Evolutionary conservation across 1,140 invertebrate genomes (phyloP).

Genomic region (Nasonia longicornis): DNA sequence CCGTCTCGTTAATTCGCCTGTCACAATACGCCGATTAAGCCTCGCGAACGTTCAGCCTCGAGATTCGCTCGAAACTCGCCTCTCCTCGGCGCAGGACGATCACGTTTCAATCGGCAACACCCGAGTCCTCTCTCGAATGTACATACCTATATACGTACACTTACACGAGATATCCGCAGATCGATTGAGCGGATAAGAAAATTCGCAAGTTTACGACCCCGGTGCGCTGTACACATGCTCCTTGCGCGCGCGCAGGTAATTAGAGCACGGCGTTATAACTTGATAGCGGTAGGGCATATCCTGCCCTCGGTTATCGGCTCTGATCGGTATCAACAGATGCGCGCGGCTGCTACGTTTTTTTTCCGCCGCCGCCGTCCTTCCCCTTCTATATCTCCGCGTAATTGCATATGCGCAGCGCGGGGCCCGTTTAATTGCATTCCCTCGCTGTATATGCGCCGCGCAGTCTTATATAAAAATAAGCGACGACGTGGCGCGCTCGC

Average conservation of each 20-base stretch:
- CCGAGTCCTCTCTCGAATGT: not conserved
- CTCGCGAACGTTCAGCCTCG: not conserved
- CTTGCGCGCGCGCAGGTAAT: not conserved
- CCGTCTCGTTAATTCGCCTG: not conserved
- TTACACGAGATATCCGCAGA: not conserved
- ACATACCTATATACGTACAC: not conserved
- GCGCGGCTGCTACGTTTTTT: not conserved
- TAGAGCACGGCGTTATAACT: not conserved
- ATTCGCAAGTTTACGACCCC: not conserved
- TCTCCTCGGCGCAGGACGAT: no score
- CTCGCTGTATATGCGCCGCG: not conserved
- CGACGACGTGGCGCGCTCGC: not conserved
- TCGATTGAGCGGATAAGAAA: not conserved
- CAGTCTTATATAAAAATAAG: no score
- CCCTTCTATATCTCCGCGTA: not conserved
- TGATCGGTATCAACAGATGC: slow-evolving; percentile 50
- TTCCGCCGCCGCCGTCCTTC: not conserved
- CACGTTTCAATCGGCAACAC: not conserved
- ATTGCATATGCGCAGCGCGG: slow-evolving; percentile 13
- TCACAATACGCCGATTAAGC: not conserved
- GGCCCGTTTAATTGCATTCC: slow-evolving; percentile 20
- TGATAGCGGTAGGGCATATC: slow-evolving; percentile 6
- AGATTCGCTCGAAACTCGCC: no score
- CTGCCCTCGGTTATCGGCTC: slow-evolving; percentile 36
- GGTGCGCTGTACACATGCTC: not conserved